Conservation (phyloP, 2,113 vertebrate genomes). For the Chloebia gouldiae region DNA sequence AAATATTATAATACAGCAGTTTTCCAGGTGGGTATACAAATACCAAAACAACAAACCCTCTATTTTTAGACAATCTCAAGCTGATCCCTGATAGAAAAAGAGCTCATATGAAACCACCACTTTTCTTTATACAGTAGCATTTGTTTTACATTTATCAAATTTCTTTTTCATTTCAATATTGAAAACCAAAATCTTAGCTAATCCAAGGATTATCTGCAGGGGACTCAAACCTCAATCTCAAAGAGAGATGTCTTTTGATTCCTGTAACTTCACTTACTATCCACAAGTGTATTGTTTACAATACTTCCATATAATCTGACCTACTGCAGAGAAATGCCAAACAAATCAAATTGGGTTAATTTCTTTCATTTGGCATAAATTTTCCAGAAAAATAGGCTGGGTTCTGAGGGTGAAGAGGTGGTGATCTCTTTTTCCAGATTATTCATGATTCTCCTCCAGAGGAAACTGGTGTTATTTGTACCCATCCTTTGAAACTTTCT, state of each 20-base stretch:
- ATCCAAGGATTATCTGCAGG: background rate
- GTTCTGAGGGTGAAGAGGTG: background rate
- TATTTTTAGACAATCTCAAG: background rate
- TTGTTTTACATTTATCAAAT: background rate
- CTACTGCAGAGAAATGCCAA: background rate
- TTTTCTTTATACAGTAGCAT: background rate
- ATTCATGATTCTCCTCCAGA: background rate
- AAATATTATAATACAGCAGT: background rate
- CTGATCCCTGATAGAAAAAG: background rate
- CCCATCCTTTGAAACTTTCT: background rate
- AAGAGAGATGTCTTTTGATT: background rate
- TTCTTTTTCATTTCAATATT: background rate
- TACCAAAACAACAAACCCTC: background rate
- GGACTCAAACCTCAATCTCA: background rate
- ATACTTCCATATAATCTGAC: accelerated
- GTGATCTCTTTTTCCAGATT: background rate
- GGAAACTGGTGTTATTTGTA: background rate
- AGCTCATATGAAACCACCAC: background rate
- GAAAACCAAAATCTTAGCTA: background rate
- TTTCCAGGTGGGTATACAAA: background rate
- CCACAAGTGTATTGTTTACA: background rate
- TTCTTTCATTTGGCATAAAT: background rate
- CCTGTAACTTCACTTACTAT: background rate
- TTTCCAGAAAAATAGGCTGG: background rate
- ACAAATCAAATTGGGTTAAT: background rate